Evolutionary conservation across 2,797 vertebrate species (phyloP).

Genomic region (Cephalopachus bancanus): DNA sequence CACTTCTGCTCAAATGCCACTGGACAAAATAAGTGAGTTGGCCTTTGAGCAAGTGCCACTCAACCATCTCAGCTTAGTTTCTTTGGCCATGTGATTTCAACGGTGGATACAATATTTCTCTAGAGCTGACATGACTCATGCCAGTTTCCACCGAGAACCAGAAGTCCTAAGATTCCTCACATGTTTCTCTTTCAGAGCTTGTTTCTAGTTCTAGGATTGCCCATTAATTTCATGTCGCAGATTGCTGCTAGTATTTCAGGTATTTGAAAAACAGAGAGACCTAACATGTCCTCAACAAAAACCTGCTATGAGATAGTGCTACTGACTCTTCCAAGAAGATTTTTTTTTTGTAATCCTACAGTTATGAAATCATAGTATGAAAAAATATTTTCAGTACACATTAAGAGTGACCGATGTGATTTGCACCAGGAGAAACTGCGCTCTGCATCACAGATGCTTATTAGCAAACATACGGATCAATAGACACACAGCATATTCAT

Average conservation of each 20-base stretch:
- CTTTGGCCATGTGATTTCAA: constrained; percentile 1
- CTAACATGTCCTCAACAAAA: not conserved
- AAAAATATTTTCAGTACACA: constrained; percentile 1
- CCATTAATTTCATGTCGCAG: constrained; percentile 21
- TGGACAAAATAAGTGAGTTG: not conserved
- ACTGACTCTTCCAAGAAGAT: not conserved
- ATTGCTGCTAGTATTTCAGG: constrained; percentile 40
- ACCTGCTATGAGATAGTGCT: not conserved
- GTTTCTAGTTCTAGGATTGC: not conserved
- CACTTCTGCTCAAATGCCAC: not conserved
- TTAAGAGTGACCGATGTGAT: not conserved
- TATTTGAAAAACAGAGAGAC: constrained; percentile 50
- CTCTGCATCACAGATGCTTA: not conserved
- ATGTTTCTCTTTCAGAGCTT: constrained; percentile 17
- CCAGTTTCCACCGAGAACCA: not conserved
- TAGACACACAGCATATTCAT: not conserved
- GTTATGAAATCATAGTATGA: not conserved
- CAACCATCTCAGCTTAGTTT: not conserved
- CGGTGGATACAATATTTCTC: not conserved
- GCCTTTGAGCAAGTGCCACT: not conserved
- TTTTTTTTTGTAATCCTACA: not conserved
- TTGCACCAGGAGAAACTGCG: constrained; percentile 1
- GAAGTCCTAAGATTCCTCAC: not conserved
- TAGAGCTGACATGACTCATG: not conserved
- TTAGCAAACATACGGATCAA: not conserved